Percentiles rank a stretch among this genome's conserved stretches.
Evolutionary conservation across 2,113 vertebrate genomes (phyloP).

Genomic region (Malaclemys terrapin): DNA sequence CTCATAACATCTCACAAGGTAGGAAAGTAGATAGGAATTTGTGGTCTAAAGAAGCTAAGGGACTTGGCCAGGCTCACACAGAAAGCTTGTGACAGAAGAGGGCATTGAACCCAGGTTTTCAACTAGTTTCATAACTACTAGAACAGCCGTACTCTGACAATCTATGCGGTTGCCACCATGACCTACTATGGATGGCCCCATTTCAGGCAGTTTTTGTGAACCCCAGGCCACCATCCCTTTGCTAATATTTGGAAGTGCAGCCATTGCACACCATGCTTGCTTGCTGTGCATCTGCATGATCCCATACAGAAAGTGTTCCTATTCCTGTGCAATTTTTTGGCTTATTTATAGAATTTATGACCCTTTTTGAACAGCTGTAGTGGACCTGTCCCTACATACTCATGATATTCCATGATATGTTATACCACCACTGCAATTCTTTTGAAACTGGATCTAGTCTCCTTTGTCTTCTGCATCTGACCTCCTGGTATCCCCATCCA

Average conservation of each 20-base stretch:
- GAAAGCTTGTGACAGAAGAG: neutral
- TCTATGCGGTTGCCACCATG: neutral
- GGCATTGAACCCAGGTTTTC: neutral
- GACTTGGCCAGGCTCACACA: neutral
- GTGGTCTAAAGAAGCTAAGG: neutral
- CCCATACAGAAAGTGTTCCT: neutral
- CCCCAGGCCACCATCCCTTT: neutral
- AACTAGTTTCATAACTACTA: neutral
- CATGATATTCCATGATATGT: no score
- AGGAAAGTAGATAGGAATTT: neutral
- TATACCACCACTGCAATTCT: no score
- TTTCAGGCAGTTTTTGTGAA: neutral
- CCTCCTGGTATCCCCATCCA: no score
- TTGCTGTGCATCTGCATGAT: neutral
- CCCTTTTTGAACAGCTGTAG: neutral
- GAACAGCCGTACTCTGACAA: neutral
- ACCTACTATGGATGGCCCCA: neutral
- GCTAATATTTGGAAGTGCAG: neutral
- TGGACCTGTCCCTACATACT: no score
- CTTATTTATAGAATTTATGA: neutral
- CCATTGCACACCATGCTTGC: neutral
- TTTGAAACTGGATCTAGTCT: no score
- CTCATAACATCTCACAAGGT: neutral
- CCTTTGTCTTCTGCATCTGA: no score
- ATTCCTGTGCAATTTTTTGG: neutral